These are phyloP conservation scores for Tauraco hartlaubi DNA, from an alignment of 2,797 vertebrate genomes.

Conservation along the genomic window DNA sequence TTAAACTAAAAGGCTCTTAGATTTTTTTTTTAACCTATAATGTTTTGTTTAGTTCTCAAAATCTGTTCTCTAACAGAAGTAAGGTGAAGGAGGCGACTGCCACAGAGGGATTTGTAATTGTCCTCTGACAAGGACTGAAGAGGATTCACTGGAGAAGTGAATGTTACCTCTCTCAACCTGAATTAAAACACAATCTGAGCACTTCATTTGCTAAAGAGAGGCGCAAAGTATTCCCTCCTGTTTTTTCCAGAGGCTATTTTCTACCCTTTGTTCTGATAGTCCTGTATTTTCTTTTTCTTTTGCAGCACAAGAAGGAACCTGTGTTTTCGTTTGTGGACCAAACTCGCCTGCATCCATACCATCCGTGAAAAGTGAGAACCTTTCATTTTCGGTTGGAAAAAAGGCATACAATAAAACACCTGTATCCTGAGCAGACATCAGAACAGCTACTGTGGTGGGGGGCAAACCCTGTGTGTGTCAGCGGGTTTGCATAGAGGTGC, in stretches of 20 bases:
- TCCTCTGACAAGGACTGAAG: neutral
- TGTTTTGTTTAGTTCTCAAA: constrained; percentile 3
- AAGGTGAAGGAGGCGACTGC: neutral
- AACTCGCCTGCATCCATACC: neutral
- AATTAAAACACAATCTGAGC: constrained; percentile 22
- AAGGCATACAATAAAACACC: neutral
- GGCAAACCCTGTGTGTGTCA: neutral
- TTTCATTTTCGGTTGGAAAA: neutral
- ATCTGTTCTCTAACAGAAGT: neutral
- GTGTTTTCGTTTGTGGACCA: neutral
- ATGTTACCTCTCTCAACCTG: neutral
- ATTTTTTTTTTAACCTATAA: neutral
- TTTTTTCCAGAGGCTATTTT: neutral
- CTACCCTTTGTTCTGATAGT: neutral
- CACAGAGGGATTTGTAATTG: neutral
- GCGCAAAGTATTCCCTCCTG: neutral
- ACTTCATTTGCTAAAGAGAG: neutral
- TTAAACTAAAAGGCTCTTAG: neutral
- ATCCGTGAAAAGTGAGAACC: neutral
- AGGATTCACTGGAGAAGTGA: neutral
- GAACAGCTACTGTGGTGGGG: neutral
- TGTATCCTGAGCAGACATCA: neutral
- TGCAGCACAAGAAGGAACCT: neutral
- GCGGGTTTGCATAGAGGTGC: neutral
- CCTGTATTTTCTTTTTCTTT: neutral